Percentiles rank a stretch among this genome's conserved stretches.
Conservation (phyloP, 1,140 invertebrate species). For the Drosophila tropicalis region DNA sequence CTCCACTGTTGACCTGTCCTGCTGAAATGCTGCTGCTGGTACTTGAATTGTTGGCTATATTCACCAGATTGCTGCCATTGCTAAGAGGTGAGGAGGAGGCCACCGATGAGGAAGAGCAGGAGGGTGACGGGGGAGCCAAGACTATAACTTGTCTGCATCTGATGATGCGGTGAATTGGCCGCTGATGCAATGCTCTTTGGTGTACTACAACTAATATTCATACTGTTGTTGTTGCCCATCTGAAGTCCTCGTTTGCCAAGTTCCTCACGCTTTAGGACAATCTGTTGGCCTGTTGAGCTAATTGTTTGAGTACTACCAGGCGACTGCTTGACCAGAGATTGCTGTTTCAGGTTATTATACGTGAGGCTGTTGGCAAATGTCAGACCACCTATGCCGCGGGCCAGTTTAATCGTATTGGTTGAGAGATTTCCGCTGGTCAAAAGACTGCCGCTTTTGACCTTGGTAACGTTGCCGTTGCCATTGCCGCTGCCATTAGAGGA, state of each 20-base stretch:
- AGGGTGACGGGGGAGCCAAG: conserved; percentile 61
- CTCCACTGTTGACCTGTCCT: conserved; percentile 33
- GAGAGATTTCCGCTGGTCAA: conserved; percentile 33
- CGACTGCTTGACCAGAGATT: conserved; percentile 49
- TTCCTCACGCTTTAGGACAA: conserved; percentile 66
- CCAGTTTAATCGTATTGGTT: conserved; percentile 77
- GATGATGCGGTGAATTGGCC: conserved; percentile 68
- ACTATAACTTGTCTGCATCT: conserved; percentile 49
- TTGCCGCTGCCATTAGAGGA: not conserved
- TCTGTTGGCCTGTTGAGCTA: conserved; percentile 32
- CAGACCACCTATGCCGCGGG: conserved; percentile 80
- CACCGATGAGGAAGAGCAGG: conserved; percentile 44
- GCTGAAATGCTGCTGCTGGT: not conserved
- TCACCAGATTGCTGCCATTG: conserved; percentile 48
- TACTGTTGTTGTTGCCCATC: conserved; percentile 7
- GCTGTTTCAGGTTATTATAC: conserved; percentile 80
- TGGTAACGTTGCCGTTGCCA: conserved; percentile 4
- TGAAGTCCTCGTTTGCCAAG: conserved; percentile 54
- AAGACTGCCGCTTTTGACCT: conserved; percentile 41
- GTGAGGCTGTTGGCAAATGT: conserved; percentile 81
- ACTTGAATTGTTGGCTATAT: conserved; percentile 35
- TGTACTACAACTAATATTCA: conserved; percentile 46
- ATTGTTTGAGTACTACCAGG: conserved; percentile 3
- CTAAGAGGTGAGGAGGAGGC: conserved; percentile 38
- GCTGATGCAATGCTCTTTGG: conserved; percentile 78